Evolutionary conservation across 1,140 invertebrate species (phyloP).

Genomic region (Lanistes nyassanus): DNA sequence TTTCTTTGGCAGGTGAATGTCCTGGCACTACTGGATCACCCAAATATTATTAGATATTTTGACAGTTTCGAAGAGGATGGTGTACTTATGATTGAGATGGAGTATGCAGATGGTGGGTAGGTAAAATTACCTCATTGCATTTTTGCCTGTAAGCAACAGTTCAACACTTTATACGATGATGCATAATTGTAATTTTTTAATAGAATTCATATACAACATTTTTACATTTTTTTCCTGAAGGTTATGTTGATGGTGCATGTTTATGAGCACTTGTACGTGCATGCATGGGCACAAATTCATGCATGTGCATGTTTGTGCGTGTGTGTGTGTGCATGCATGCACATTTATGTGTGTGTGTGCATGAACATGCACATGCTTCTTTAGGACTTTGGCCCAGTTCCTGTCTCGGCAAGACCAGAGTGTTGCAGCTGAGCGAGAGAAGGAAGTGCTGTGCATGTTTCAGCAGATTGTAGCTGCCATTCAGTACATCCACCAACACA

Average conservation of each 20-base stretch:
- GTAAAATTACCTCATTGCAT: slow-evolving; percentile 15
- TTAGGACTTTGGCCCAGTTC: slow-evolving; percentile 76
- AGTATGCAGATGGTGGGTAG: slow-evolving; percentile 80
- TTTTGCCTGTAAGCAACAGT: too few relatives aligned
- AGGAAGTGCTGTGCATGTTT: slow-evolving; percentile 76
- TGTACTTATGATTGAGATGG: slow-evolving; percentile 82
- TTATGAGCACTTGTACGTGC: not conserved
- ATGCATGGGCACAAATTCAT: not conserved
- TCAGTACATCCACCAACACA: slow-evolving; percentile 78
- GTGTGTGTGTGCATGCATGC: not conserved
- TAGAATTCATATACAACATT: too few relatives aligned
- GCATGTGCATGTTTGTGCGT: not conserved
- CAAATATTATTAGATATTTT: slow-evolving; percentile 80
- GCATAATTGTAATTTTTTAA: too few relatives aligned
- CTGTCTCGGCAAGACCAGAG: slow-evolving; percentile 69
- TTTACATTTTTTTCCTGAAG: slow-evolving; percentile 6
- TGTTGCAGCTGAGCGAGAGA: slow-evolving; percentile 69
- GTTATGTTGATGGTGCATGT: not conserved
- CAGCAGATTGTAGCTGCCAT: slow-evolving; percentile 79
- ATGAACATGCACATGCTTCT: slow-evolving; percentile 9
- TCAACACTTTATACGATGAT: too few relatives aligned
- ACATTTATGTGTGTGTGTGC: not conserved
- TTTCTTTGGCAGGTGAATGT: slow-evolving; percentile 68
- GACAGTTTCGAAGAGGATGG: slow-evolving; percentile 82
- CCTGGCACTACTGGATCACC: slow-evolving; percentile 78